Percentiles rank a stretch among this genome's conserved stretches.
These are phyloP conservation scores for Sebastes trivittatus DNA, from an alignment of 2,797 vertebrate genomes.

Conservation along the genomic window DNA sequence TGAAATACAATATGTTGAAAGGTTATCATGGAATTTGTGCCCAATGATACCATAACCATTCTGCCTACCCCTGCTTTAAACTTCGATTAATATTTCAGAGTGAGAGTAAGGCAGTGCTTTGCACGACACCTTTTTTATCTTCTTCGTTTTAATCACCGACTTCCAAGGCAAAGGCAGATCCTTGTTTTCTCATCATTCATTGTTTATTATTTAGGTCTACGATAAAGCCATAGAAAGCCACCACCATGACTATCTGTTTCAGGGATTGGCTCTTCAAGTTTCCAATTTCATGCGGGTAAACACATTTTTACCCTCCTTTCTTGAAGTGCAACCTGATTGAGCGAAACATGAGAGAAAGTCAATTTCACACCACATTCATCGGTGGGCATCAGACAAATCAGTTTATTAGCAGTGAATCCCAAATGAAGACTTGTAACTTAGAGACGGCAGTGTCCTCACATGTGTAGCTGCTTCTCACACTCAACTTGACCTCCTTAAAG, in stretches of 20 bases:
- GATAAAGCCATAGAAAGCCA: neutral
- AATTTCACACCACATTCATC: constrained; percentile 46
- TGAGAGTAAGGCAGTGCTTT: neutral
- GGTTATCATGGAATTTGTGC: too few species aligned
- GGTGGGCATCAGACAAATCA: neutral
- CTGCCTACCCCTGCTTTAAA: too few species aligned
- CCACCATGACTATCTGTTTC: neutral
- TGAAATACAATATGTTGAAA: too few species aligned
- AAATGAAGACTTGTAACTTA: constrained; percentile 1
- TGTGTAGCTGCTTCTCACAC: neutral
- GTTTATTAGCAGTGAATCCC: constrained; percentile 29
- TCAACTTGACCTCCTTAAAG: constrained; percentile 25
- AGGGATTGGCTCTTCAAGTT: constrained; percentile 22
- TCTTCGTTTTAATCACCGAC: constrained; percentile 2
- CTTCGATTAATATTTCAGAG: constrained; percentile 7
- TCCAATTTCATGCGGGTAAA: constrained; percentile 25
- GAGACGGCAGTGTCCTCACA: neutral
- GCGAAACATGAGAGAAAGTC: constrained; percentile 32
- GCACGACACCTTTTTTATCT: neutral
- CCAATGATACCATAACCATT: too few species aligned
- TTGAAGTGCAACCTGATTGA: constrained; percentile 4
- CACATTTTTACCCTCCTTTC: constrained; percentile 13
- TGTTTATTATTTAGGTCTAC: neutral
- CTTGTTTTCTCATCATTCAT: constrained; percentile 8
- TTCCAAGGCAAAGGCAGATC: neutral